phyloP scores from a whole-genome alignment of 1,140 invertebrate species.

The Alviniconcha marisindica region DNA sequence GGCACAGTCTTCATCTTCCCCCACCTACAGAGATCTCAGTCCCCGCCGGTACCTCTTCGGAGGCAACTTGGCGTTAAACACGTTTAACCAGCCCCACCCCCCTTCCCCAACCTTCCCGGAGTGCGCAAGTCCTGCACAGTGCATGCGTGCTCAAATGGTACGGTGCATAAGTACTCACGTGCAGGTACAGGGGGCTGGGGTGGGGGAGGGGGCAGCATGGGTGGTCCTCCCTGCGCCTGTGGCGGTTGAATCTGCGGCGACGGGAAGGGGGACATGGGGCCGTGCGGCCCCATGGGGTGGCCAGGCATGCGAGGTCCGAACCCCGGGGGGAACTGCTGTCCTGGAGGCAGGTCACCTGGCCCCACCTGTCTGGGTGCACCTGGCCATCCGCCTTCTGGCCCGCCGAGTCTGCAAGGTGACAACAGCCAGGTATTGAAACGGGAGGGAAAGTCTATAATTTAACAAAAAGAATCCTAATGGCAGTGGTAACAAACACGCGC shows the following conservation, averaged over 20 bases:
- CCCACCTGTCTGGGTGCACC: conserved; percentile 38
- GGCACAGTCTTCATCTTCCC: no score
- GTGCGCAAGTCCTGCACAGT: no score
- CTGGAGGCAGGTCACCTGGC: conserved; percentile 42
- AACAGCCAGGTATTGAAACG: background rate
- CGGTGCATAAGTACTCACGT: no score
- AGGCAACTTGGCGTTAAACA: no score
- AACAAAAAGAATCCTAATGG: no score
- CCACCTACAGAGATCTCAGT: no score
- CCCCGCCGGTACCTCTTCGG: no score
- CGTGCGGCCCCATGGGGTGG: conserved; percentile 54
- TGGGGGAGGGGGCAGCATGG: conserved; percentile 48
- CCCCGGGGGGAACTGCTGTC: conserved; percentile 49
- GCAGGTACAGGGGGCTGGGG: conserved; percentile 67
- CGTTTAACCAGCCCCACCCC: no score
- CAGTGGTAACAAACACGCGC: no score
- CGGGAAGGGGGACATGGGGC: conserved; percentile 43
- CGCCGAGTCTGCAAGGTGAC: conserved; percentile 48
- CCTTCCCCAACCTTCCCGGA: no score
- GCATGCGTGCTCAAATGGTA: no score
- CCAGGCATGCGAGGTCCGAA: conserved; percentile 52
- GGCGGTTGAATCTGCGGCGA: conserved; percentile 42
- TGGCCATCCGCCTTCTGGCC: conserved; percentile 40
- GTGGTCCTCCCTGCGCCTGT: conserved; percentile 1
- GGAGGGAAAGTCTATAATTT: background rate